Evolutionary conservation across 2,888 invertebrate species (phyloP).

Genomic region (Eubasilissa splendida): DNA sequence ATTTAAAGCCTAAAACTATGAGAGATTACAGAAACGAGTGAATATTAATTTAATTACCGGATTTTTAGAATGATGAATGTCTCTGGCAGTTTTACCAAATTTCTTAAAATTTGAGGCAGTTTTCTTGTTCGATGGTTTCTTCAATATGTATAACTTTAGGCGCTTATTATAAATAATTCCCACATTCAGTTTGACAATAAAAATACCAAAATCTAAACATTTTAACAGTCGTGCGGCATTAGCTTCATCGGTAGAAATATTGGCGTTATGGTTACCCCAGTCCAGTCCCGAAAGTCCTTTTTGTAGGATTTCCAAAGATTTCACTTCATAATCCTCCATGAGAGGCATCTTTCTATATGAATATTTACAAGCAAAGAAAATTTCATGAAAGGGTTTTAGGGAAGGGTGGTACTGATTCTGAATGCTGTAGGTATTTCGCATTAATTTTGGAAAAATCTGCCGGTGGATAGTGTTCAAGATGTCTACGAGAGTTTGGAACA

Average conservation of each 20-base stretch:
- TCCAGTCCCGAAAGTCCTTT: constrained; percentile 79
- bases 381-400: constrained; percentile 60
- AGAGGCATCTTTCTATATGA: constrained; percentile 77
- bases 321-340: constrained; percentile 83
- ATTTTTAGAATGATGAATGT: constrained; percentile 40
- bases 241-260: constrained; percentile 77
- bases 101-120: constrained; percentile 68
- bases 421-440: constrained; percentile 60
- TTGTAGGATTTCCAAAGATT: constrained; percentile 79
- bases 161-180: constrained; percentile 77
- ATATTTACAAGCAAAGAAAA: constrained; percentile 68
- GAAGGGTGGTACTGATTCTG: constrained; percentile 48
- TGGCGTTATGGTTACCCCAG: constrained; percentile 77
- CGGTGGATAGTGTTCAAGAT: constrained; percentile 84
- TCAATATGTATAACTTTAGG: constrained; percentile 69
- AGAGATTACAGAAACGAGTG: no score
- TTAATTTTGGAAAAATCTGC: constrained; percentile 62
- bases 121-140: constrained; percentile 60
- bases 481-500: constrained; percentile 86
- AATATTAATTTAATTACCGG: constrained; percentile 31
- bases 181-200: constrained; percentile 78
- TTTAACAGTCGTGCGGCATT: constrained; percentile 83
- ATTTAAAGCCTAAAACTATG: no score
- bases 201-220: constrained; percentile 85
- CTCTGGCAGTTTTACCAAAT: constrained; percentile 39